A percentile compares a stretch with the other conserved stretches of the same genome.
Conservation (phyloP, 2,888 invertebrate species). For the Lasioglossum marginatum region DNA sequence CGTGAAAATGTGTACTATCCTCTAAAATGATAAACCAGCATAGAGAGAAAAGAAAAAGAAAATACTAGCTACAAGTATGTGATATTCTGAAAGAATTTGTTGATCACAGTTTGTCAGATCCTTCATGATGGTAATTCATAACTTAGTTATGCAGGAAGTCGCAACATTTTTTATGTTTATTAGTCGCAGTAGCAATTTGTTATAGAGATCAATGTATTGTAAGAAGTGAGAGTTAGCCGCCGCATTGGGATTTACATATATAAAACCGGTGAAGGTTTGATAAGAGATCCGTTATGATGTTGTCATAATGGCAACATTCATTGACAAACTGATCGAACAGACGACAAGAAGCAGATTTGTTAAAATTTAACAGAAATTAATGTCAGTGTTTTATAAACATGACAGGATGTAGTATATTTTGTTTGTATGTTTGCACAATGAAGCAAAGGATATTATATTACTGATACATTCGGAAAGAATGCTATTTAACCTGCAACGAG, state of each 20-base stretch:
- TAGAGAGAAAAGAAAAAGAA: conserved; percentile 18
- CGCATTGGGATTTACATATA: conserved; percentile 55
- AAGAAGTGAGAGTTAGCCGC: conserved; percentile 65
- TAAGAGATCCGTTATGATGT: conserved; percentile 42
- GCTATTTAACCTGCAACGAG: conserved; percentile 78
- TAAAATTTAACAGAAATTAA: conserved; percentile 84
- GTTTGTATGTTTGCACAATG: conserved; percentile 82
- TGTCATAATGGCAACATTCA: conserved; percentile 45
- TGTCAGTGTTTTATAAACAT: conserved; percentile 84
- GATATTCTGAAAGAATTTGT: conserved; percentile 58
- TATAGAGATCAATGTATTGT: conserved; percentile 43
- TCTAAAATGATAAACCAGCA: conserved; percentile 43
- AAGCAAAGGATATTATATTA: conserved; percentile 77
- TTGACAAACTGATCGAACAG: conserved; percentile 46
- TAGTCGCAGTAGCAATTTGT: conserved; percentile 49
- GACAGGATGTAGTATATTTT: conserved; percentile 82
- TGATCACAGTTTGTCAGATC: conserved; percentile 44
- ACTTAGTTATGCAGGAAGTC: conserved; percentile 61
- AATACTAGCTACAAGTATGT: conserved; percentile 59
- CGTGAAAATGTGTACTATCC: conserved; percentile 41
- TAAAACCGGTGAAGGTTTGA: conserved; percentile 50
- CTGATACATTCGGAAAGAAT: conserved; percentile 79
- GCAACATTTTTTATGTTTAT: conserved; percentile 53
- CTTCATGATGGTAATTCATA: conserved; percentile 46
- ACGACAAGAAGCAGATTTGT: conserved; percentile 76